A percentile compares a stretch with the other conserved stretches of the same genome.
These are phyloP conservation scores for Aldabrachelys gigantea DNA, from an alignment of 2,113 vertebrate species.

Conservation along the genomic window DNA sequence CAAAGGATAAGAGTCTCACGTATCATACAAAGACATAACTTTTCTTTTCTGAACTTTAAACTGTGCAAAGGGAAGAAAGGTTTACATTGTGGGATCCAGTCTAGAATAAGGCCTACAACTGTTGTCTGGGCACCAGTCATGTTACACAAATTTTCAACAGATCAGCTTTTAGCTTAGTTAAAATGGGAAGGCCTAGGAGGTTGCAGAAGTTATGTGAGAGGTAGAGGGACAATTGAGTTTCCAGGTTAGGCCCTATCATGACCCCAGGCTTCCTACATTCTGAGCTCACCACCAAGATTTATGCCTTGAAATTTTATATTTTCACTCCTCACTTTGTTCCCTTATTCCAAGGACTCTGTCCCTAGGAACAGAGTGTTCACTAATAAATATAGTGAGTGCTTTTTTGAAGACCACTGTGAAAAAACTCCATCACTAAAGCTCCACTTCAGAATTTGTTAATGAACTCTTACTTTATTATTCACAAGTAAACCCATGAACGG, in stretches of 20 bases:
- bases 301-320: neutral
- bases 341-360: neutral
- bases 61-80: neutral
- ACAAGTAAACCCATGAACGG: neutral
- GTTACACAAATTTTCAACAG: too few species aligned
- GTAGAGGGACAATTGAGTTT: neutral
- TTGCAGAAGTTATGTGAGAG: neutral
- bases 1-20: neutral
- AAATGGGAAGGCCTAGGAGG: too few species aligned
- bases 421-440: neutral
- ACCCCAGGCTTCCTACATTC: too few species aligned
- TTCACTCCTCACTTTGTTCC: neutral
- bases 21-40: neutral
- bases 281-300: neutral
- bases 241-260: neutral
- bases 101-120: neutral
- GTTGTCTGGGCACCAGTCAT: neutral
- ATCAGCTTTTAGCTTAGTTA: too few species aligned
- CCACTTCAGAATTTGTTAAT: neutral
- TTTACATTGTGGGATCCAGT: neutral
- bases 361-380: neutral
- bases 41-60: neutral
- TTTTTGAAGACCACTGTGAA: neutral
- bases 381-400: neutral
- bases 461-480: neutral